phyloP scores from a whole-genome alignment of 2,113 vertebrate species.

The Petaurus breviceps region DNA sequence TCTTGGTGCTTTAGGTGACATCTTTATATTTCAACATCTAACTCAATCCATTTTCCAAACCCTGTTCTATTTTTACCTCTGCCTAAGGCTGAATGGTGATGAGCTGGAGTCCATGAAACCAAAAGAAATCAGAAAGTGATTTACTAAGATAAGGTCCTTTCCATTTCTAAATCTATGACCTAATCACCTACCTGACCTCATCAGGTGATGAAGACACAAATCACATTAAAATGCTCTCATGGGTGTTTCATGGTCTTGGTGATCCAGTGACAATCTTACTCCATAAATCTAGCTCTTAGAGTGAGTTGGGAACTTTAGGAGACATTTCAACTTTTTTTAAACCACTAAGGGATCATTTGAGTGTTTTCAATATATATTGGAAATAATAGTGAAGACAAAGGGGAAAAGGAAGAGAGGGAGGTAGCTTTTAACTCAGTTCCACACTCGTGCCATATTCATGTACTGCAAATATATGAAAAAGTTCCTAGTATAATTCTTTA shows the following conservation, averaged over 20 bases:
- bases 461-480: background rate
- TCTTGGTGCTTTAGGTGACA: background rate
- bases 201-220: background rate
- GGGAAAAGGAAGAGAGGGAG: background rate
- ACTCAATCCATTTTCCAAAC: background rate
- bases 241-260: background rate
- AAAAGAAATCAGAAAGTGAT: background rate
- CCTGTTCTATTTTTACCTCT: background rate
- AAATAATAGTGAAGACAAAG: background rate
- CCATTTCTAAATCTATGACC: background rate
- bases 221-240: background rate
- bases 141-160: background rate
- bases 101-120: background rate
- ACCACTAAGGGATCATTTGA: background rate
- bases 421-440: background rate
- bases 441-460: background rate
- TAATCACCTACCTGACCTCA: background rate
- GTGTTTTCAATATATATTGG: background rate
- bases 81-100: background rate
- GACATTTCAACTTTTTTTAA: background rate
- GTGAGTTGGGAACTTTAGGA: background rate
- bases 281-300: background rate
- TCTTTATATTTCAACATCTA: background rate
- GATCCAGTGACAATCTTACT: conserved; percentile 14
- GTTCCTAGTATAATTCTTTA: background rate